Conservation (phyloP, 1,140 invertebrate genomes). For the Lordiphosa collinella region DNA sequence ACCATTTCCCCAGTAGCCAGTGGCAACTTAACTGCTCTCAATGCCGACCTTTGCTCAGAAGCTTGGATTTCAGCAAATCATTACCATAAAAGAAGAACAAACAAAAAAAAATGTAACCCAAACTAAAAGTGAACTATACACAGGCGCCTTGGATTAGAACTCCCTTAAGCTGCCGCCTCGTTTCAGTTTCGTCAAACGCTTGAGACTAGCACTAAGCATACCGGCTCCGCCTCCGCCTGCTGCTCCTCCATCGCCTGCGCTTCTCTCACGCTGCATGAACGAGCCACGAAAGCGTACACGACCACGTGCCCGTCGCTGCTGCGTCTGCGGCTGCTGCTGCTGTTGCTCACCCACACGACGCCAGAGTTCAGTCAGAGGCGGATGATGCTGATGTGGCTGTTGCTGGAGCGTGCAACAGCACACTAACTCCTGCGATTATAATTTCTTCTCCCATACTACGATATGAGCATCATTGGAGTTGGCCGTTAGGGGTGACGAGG, state of each 20-base stretch:
- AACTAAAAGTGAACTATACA: too few species aligned
- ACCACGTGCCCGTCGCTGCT: conserved; percentile 39
- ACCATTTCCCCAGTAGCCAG: too few species aligned
- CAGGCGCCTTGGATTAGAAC: conserved; percentile 34
- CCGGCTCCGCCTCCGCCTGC: conserved; percentile 2
- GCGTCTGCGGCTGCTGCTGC: conserved; percentile 9
- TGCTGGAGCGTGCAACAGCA: conserved; percentile 68
- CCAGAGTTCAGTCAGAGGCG: conserved; percentile 50
- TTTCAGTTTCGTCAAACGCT: conserved; percentile 68
- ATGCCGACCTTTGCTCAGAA: too few species aligned
- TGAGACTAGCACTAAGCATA: conserved; percentile 57
- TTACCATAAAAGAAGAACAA: too few species aligned
- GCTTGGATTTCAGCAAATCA: too few species aligned
- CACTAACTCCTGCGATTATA: conserved; percentile 82
- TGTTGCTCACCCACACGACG: conserved; percentile 39
- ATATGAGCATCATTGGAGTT: conserved; percentile 91
- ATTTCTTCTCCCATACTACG: conserved; percentile 94
- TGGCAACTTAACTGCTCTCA: too few species aligned
- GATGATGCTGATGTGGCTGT: conserved; percentile 60
- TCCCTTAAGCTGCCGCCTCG: conserved; percentile 73
- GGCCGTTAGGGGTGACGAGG: conserved; percentile 80
- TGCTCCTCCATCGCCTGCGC: conserved; percentile 16
- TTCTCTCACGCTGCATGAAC: conserved; percentile 48
- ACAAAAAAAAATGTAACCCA: too few species aligned
- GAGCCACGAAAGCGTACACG: conserved; percentile 66